Percentiles rank a stretch among this genome's conserved stretches.
These are phyloP conservation scores for Sesamia nonagrioides DNA, from an alignment of 1,140 invertebrate species.

Conservation along the genomic window DNA sequence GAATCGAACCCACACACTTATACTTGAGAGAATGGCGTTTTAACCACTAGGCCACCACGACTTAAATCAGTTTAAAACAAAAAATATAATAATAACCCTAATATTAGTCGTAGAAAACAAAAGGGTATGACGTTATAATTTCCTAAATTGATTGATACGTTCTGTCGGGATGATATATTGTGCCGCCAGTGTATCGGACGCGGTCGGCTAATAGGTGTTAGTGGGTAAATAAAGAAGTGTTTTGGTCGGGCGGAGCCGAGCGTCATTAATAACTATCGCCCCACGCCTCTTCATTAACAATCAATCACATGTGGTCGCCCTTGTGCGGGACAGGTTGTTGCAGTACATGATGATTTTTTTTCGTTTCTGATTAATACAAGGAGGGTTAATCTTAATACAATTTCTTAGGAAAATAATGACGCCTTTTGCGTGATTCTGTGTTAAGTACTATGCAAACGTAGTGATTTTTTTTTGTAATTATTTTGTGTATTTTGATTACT, in stretches of 20 bases:
- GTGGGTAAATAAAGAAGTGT: constrained; percentile 80
- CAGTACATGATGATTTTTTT: constrained; percentile 39
- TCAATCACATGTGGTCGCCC: constrained; percentile 79
- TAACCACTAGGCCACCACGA: too few relatives aligned
- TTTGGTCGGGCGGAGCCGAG: constrained; percentile 68
- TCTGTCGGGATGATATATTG: constrained; percentile 77
- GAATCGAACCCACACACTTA: too few relatives aligned
- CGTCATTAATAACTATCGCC: constrained; percentile 86
- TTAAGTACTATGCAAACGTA: too few relatives aligned
- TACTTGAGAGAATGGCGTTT: too few relatives aligned
- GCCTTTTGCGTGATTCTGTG: background rate
- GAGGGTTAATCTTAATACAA: background rate
- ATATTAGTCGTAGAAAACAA: constrained; percentile 49
- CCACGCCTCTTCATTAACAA: constrained; percentile 82
- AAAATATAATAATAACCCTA: background rate
- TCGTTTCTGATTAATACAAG: background rate
- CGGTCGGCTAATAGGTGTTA: constrained; percentile 81
- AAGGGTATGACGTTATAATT: constrained; percentile 76
- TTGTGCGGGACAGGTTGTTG: constrained; percentile 38
- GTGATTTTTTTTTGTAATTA: too few relatives aligned
- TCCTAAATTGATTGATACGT: constrained; percentile 83
- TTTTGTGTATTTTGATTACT: too few relatives aligned
- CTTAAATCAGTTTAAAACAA: background rate
- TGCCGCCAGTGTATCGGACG: constrained; percentile 70
- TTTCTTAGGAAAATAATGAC: background rate